phyloP scores from a whole-genome alignment of 2,797 vertebrate genomes.

The Urocyon cinereoargenteus region DNA sequence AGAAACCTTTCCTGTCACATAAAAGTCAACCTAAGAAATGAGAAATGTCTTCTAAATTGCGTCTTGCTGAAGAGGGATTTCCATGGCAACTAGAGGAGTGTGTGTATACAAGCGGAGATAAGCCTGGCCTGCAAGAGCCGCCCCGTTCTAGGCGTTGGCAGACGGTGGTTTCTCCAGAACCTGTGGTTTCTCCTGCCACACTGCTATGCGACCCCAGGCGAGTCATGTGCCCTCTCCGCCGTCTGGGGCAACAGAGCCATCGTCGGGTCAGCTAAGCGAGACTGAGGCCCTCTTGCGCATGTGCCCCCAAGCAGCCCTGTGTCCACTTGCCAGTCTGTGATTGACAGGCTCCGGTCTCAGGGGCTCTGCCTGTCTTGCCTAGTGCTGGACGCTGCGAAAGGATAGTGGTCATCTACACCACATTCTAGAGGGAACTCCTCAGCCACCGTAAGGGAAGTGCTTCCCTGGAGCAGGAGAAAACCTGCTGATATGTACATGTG shows the following conservation, averaged over 20 bases:
- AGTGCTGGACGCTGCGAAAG: neutral
- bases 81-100: conserved; percentile 80
- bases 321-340: neutral
- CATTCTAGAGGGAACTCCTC: conserved; percentile 14
- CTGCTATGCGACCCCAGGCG: neutral
- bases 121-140: neutral
- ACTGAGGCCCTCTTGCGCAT: neutral
- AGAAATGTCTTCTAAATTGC: conserved; percentile 61
- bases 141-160: neutral
- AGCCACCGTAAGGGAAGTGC: neutral
- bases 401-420: neutral
- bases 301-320: too few species aligned
- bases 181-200: neutral
- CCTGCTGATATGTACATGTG: neutral
- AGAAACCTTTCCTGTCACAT: conserved; percentile 66
- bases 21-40: conserved; percentile 61
- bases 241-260: neutral
- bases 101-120: neutral
- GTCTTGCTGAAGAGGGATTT: conserved; percentile 62
- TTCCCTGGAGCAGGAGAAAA: neutral
- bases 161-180: neutral
- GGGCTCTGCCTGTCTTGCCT: neutral
- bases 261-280: neutral
- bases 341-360: neutral
- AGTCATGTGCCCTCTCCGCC: neutral